Evolutionary conservation across 2,797 vertebrate species (phyloP), one percentile per base, ranked within the genome.

Genomic region (Taenioides sp.): DNA sequence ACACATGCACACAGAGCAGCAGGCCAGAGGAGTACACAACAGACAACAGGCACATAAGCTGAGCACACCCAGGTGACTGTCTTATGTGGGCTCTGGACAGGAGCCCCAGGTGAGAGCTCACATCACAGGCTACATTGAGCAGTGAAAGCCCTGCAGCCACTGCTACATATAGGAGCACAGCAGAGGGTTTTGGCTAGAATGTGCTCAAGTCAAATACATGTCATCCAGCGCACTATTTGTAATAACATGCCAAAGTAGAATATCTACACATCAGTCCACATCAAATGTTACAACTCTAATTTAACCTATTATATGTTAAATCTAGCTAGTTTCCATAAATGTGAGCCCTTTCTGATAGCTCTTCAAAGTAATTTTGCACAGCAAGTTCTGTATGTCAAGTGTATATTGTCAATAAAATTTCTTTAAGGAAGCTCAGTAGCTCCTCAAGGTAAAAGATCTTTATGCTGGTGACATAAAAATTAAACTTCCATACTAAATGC

Each of bases 51-150:
- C 82, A 79, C 71, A 82, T 25, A 18, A 62, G 75, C 72, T 50
- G 77, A 72, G 87, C 80, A 75, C 71, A 72, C 79, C 75, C 70
- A 87, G 88, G 89, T 87, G 87, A 90, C 84, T 82, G 84, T 70
- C 69, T 83, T 62, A 70, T 75, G 77, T 77, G 81, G 70, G 79
- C 69, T 85, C 79, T 85, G 85, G 85, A 87, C 84, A 78, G 78
- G 57, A 84, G 77, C 81, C 85, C 75, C 84, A 86, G 84, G 89
- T 89, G 77, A 81, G 72, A 64, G 67, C 54, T 78, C 76, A 82
- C 84, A 86, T 83, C 75, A 78, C 77, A 82, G 74, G 76, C 74
- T 70, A 69, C 80, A 80, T 76, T 82, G 80, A 74, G 79, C 78
- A 74, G 74, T 50, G 68, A 85, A 75, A 76, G 66, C 83, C 78